A percentile compares a stretch with the other conserved stretches of the same genome.
Conservation (phyloP, 2,113 vertebrate species). For the Alexandromys fortis region DNA sequence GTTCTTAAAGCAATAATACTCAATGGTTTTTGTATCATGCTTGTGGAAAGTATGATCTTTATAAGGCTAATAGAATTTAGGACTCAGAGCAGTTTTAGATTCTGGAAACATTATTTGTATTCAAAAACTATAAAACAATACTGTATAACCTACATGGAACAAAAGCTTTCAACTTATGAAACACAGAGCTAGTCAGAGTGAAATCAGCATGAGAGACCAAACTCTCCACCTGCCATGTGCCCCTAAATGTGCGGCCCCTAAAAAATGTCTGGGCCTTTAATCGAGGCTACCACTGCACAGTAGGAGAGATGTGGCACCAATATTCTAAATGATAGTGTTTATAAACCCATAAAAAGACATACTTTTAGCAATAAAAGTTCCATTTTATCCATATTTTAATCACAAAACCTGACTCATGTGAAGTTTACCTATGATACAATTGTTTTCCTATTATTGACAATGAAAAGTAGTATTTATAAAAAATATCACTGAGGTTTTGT, state of each 20-base stretch:
- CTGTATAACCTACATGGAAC: background rate
- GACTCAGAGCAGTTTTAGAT: background rate
- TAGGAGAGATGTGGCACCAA: background rate
- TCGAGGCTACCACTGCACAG: accelerated
- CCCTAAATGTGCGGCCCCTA: background rate
- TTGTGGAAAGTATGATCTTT: background rate
- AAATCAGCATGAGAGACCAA: background rate
- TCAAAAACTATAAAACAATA: background rate
- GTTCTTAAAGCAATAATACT: background rate
- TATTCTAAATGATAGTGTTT: background rate
- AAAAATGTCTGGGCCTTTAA: background rate
- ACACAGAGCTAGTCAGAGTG: background rate
- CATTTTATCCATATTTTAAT: background rate
- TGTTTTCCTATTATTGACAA: background rate
- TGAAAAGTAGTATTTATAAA: background rate
- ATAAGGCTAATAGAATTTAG: background rate
- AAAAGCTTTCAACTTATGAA: background rate
- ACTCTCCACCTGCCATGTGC: background rate
- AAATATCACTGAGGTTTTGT: background rate
- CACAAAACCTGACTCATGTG: background rate
- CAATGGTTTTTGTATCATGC: background rate
- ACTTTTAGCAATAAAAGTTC: background rate
- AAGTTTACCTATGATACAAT: background rate
- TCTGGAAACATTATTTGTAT: slow-evolving; percentile 2
- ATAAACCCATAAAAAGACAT: background rate